These are phyloP conservation scores for Cylloceria caligata DNA, from an alignment of 2,888 invertebrate genomes.

Conservation along the genomic window DNA sequence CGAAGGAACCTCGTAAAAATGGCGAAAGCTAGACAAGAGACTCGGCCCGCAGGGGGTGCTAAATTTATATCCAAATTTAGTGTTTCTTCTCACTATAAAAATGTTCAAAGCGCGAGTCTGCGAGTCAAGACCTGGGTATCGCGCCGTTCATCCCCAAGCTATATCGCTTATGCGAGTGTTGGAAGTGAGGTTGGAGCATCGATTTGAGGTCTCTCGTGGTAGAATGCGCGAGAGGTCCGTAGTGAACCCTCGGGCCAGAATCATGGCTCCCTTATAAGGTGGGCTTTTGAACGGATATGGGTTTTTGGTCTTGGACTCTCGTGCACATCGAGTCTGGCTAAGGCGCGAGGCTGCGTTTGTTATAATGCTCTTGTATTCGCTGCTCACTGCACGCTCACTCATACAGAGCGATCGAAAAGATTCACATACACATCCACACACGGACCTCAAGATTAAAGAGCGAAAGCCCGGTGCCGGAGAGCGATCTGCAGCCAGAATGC, in stretches of 20 bases:
- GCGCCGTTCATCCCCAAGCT: constrained; percentile 28
- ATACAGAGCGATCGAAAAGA: constrained; percentile 21
- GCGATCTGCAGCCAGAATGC: constrained; percentile 27
- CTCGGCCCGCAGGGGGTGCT: constrained; percentile 62
- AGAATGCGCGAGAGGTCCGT: constrained; percentile 74
- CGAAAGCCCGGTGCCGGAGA: constrained; percentile 42
- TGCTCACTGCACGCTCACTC: constrained; percentile 21
- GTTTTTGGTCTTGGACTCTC: constrained; percentile 72
- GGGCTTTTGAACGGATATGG: constrained; percentile 75
- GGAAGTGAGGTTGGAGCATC: constrained; percentile 30
- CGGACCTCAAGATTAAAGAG: constrained; percentile 47
- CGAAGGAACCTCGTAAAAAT: constrained; percentile 71
- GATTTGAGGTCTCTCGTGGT: constrained; percentile 51
- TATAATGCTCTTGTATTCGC: constrained; percentile 38
- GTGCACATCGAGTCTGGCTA: constrained; percentile 4
- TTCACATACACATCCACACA: constrained; percentile 5
- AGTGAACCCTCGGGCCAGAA: constrained; percentile 73
- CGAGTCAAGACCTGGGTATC: constrained; percentile 10
- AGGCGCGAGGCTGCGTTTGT: constrained; percentile 38
- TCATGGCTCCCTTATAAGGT: constrained; percentile 72
- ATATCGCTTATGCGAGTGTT: constrained; percentile 11
- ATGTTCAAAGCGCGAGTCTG: constrained; percentile 23
- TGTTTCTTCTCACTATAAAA: constrained; percentile 66
- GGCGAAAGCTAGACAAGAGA: constrained; percentile 61
- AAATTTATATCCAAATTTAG: constrained; percentile 76